These are phyloP conservation scores for Emberiza fucata DNA, from an alignment of 2,113 vertebrate species.

Conservation along the genomic window DNA sequence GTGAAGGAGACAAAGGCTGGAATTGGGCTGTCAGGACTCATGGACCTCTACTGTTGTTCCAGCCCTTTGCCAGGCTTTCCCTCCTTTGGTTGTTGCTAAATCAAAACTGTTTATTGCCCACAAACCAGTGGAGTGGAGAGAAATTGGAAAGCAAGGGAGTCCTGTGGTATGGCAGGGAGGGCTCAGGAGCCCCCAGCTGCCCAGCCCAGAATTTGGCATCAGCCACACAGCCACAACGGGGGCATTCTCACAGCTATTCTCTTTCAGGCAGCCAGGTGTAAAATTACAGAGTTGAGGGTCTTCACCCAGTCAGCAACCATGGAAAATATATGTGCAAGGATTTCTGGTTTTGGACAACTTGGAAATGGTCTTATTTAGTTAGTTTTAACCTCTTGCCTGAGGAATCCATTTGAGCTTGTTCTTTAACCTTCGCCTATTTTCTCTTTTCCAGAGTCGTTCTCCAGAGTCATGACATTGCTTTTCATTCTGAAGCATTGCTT, in stretches of 20 bases:
- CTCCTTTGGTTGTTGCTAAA: background rate
- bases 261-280: background rate
- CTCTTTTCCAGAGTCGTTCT: background rate
- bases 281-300: background rate
- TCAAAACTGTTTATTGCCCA: background rate
- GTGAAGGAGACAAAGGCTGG: background rate
- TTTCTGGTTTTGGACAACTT: background rate
- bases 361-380: background rate
- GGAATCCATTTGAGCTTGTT: background rate
- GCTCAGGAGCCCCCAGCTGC: background rate
- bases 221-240: background rate
- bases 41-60: background rate
- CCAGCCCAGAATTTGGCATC: background rate
- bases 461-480: background rate
- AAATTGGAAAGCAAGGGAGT: background rate
- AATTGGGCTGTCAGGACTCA: background rate
- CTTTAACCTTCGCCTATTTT: background rate
- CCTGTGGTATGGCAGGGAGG: background rate
- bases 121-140: background rate
- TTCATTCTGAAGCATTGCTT: background rate
- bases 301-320: background rate
- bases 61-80: background rate
- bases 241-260: background rate
- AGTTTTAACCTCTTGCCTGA: background rate
- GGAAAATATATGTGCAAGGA: background rate